A percentile compares a stretch with the other conserved stretches of the same genome.
These are phyloP conservation scores for Altica lythri DNA, from an alignment of 2,888 invertebrate species.

Conservation along the genomic window DNA sequence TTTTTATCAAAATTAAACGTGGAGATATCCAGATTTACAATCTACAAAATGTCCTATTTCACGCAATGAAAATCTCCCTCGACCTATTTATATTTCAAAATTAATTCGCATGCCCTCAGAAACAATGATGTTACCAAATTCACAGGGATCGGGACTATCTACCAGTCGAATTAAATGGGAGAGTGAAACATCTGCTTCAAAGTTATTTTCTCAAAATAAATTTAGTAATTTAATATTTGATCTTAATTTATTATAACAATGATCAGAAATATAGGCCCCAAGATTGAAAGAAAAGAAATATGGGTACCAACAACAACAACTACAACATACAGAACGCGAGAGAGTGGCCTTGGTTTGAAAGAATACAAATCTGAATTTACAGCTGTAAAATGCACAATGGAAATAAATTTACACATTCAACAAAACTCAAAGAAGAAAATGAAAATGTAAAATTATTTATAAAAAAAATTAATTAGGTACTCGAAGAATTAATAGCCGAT, in stretches of 20 bases:
- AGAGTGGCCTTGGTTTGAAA: background rate
- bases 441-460: background rate
- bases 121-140: background rate
- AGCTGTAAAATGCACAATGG: background rate
- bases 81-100: no score
- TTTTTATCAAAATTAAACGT: no score
- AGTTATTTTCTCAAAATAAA: constrained; percentile 10
- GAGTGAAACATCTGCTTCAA: background rate
- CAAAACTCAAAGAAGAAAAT: background rate
- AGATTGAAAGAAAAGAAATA: constrained; percentile 18
- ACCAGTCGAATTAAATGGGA: constrained; percentile 15
- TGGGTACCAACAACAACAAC: background rate
- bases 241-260: background rate
- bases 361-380: background rate
- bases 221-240: constrained; percentile 8
- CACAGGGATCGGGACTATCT: constrained; percentile 1
- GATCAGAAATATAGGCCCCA: constrained; percentile 19
- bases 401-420: no score
- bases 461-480: no score
- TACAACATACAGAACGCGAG: background rate
- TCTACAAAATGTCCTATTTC: background rate
- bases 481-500: no score
- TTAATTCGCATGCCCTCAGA: background rate
- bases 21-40: background rate
- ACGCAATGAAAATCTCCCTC: background rate